Percentiles rank a stretch among this genome's conserved stretches.
phyloP scores from a whole-genome alignment of 2,888 invertebrate species.

The Cataglyphis livida region DNA sequence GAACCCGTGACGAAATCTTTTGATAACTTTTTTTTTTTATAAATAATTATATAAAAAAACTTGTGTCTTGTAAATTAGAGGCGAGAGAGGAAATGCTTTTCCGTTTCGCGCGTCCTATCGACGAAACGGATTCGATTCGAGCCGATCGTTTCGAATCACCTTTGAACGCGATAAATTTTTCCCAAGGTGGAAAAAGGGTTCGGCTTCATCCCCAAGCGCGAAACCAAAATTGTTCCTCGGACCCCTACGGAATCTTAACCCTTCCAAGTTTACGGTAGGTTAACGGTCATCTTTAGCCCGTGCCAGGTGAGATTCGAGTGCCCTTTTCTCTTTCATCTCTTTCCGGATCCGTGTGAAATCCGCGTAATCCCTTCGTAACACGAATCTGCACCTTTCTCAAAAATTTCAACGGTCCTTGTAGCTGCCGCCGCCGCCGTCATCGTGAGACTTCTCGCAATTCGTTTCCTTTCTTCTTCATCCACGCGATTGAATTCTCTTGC shows the following conservation, averaged over 20 bases:
- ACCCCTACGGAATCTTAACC: slow-evolving; percentile 15
- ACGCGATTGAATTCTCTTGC: not conserved
- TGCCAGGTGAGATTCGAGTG: slow-evolving; percentile 61
- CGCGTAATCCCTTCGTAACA: slow-evolving; percentile 51
- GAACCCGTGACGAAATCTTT: not conserved
- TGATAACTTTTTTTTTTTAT: no score
- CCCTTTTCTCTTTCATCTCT: slow-evolving; percentile 40
- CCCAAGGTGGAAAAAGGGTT: slow-evolving; percentile 49
- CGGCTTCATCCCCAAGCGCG: slow-evolving; percentile 16
- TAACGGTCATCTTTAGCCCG: slow-evolving; percentile 60
- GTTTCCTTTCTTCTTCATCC: slow-evolving; percentile 2
- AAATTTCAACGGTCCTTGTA: slow-evolving; percentile 59
- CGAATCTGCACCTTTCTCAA: slow-evolving; percentile 5
- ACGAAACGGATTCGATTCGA: slow-evolving; percentile 28
- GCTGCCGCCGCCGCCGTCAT: slow-evolving; percentile 7
- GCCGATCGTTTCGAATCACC: slow-evolving; percentile 23
- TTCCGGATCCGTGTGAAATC: slow-evolving; percentile 72
- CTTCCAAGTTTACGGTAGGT: slow-evolving; percentile 27
- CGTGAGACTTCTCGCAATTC: slow-evolving; percentile 39
- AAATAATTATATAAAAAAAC: not conserved
- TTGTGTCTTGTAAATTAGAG: not conserved
- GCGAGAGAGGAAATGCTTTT: slow-evolving; percentile 22
- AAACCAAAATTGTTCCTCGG: slow-evolving; percentile 33
- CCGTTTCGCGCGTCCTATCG: slow-evolving; percentile 41
- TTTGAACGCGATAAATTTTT: slow-evolving; percentile 33